Evolutionary conservation across 30 jellyfish, hydroid and myxozoan genomes (phyloP).

Genomic region (Mastigias papua): DNA sequence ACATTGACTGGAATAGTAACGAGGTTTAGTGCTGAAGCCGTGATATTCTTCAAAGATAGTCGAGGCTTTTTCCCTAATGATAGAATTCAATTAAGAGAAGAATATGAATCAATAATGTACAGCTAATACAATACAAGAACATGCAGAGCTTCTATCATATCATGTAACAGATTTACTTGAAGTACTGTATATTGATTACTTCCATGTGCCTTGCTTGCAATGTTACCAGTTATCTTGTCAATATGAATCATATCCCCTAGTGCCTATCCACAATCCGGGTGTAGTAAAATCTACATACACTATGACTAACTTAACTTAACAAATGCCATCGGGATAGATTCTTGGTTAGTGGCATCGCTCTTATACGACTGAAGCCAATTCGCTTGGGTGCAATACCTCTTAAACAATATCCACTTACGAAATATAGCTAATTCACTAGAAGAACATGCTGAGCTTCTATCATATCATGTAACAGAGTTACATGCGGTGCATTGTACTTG

Average conservation of each 20-base stretch:
- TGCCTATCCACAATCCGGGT: not conserved
- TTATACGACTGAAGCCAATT: not conserved
- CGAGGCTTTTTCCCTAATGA: no score
- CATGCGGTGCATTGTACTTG: constrained; percentile 1
- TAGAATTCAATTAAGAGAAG: no score
- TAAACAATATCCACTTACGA: not conserved
- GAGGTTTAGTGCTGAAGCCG: no score
- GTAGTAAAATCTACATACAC: constrained; percentile 1
- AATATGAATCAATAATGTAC: no score
- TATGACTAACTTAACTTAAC: not conserved
- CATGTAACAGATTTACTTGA: constrained; percentile 2
- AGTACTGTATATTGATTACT: constrained; percentile 3
- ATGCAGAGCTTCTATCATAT: constrained; percentile 2
- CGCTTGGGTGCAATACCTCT: not conserved
- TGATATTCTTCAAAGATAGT: no score
- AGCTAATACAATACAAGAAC: no score
- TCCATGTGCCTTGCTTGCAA: constrained; percentile 42
- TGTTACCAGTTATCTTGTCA: not conserved
- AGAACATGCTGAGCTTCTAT: constrained; percentile 16
- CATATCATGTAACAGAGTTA: not conserved
- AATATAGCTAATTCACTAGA: no score
- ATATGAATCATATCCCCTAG: not conserved
- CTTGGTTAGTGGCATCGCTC: not conserved
- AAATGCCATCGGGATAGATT: no score
- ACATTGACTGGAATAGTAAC: not conserved